Percentiles rank a stretch among this genome's conserved stretches.
These are phyloP conservation scores for Dolichomitus sp. DNA, from an alignment of 2,888 invertebrate genomes.

Conservation along the genomic window DNA sequence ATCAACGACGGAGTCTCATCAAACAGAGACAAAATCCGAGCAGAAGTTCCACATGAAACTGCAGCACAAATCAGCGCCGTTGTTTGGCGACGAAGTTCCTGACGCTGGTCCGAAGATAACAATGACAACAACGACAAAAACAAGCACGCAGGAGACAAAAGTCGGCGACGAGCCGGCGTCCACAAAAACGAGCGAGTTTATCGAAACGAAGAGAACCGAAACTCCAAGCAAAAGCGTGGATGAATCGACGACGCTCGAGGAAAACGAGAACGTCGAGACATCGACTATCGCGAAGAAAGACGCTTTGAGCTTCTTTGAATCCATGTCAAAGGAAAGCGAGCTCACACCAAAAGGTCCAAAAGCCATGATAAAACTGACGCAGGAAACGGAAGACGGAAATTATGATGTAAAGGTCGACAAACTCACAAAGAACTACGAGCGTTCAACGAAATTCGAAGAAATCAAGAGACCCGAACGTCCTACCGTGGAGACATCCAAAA, in stretches of 20 bases:
- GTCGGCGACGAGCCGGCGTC: conserved; percentile 65
- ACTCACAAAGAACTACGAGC: conserved; percentile 83
- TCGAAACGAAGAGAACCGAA: conserved; percentile 65
- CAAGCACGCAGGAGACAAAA: conserved; percentile 64
- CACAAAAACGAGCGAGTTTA: conserved; percentile 66
- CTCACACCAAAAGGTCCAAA: conserved; percentile 82
- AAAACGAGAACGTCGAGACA: conserved; percentile 87
- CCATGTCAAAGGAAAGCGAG: conserved; percentile 87
- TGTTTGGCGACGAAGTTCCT: conserved; percentile 71
- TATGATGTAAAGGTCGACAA: conserved; percentile 83
- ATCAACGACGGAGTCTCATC: conserved; percentile 83
- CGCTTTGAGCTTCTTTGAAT: conserved; percentile 90
- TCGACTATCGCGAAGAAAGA: conserved; percentile 89
- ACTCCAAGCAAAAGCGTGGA: conserved; percentile 43
- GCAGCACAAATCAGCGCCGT: conserved; percentile 82
- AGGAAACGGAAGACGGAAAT: conserved; percentile 78
- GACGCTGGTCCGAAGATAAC: conserved; percentile 63
- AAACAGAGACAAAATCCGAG: conserved; percentile 83
- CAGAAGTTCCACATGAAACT: conserved; percentile 85
- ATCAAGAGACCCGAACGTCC: conserved; percentile 76
- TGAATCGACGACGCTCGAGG: conserved; percentile 70
- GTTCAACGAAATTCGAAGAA: conserved; percentile 81
- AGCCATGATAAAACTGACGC: conserved; percentile 83
- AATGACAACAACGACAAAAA: conserved; percentile 66
- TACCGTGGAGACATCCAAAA: conserved; percentile 77